Percentiles rank a stretch among this genome's conserved stretches.
Evolutionary conservation across 35 echinoderm and acorn worm genomes (phyloP).

Genomic region (Ptychodera flava): DNA sequence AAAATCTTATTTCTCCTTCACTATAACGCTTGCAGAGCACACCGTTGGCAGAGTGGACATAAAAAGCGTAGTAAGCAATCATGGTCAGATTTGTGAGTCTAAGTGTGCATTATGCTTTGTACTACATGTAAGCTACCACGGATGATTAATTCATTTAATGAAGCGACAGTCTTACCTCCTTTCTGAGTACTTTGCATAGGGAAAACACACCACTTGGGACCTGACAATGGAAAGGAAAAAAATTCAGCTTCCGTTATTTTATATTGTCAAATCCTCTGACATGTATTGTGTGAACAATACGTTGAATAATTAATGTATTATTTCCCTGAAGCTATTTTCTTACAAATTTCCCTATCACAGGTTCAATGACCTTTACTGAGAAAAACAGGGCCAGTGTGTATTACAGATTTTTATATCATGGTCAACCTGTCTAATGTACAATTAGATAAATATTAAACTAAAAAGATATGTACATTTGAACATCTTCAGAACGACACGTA

Average conservation of each 20-base stretch:
- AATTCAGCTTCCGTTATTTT: not conserved
- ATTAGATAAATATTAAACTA: too few species aligned
- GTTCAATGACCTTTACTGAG: not conserved
- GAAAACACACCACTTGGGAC: conserved; percentile 49
- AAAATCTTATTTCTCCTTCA: too few species aligned
- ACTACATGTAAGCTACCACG: too few species aligned
- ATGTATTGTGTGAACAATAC: not conserved
- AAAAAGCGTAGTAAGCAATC: too few species aligned
- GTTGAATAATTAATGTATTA: not conserved
- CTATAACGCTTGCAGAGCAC: too few species aligned
- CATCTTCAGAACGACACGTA: too few species aligned
- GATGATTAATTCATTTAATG: too few species aligned
- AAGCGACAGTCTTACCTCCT: conserved; percentile 81
- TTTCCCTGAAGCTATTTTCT: not conserved
- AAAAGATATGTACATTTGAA: too few species aligned
- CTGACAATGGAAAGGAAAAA: conserved; percentile 6
- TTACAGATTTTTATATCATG: not conserved
- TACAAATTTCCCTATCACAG: not conserved
- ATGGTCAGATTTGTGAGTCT: too few species aligned
- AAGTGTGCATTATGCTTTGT: too few species aligned
- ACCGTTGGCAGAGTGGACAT: too few species aligned
- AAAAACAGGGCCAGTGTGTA: not conserved
- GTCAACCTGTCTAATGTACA: too few species aligned
- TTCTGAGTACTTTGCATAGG: conserved; percentile 60
- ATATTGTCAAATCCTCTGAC: not conserved